A percentile compares a stretch with the other conserved stretches of the same genome.
Conservation (phyloP, 2,888 invertebrate species). For the Harpagoxenus sublaevis region DNA sequence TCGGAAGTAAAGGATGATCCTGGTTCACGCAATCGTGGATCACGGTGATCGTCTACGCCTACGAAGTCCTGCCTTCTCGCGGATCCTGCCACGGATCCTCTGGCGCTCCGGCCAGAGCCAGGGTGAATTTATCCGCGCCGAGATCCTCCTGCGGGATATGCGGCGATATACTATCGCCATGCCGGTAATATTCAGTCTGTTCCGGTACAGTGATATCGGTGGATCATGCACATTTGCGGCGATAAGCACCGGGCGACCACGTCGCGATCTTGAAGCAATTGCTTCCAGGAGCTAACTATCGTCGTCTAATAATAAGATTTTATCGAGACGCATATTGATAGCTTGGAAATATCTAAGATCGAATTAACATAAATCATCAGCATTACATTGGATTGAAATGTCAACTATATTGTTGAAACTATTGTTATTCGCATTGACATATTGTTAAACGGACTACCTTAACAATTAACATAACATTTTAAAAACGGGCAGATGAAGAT, state of each 20-base stretch:
- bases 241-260: slow-evolving; percentile 31
- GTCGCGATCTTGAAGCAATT: slow-evolving; percentile 21
- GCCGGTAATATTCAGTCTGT: slow-evolving; percentile 41
- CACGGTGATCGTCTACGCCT: slow-evolving; percentile 83
- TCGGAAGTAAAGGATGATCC: slow-evolving; percentile 84
- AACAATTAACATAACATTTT: background rate
- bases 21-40: slow-evolving; percentile 82
- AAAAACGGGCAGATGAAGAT: background rate
- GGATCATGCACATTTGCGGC: slow-evolving; percentile 33
- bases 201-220: slow-evolving; percentile 39
- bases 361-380: slow-evolving; percentile 19
- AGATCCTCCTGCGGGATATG: slow-evolving; percentile 65
- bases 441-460: background rate
- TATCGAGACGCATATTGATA: slow-evolving; percentile 29
- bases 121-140: slow-evolving; percentile 68
- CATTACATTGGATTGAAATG: slow-evolving; percentile 2
- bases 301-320: slow-evolving; percentile 38
- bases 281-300: slow-evolving; percentile 48
- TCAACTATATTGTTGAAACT: background rate
- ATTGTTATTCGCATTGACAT: background rate
- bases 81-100: slow-evolving; percentile 52
- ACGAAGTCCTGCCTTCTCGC: slow-evolving; percentile 74
- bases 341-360: slow-evolving; percentile 17
- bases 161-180: slow-evolving; percentile 25
- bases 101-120: slow-evolving; percentile 23